Evolutionary conservation across 2,113 vertebrate species (phyloP).

Genomic region (Cyrtonyx montezumae): DNA sequence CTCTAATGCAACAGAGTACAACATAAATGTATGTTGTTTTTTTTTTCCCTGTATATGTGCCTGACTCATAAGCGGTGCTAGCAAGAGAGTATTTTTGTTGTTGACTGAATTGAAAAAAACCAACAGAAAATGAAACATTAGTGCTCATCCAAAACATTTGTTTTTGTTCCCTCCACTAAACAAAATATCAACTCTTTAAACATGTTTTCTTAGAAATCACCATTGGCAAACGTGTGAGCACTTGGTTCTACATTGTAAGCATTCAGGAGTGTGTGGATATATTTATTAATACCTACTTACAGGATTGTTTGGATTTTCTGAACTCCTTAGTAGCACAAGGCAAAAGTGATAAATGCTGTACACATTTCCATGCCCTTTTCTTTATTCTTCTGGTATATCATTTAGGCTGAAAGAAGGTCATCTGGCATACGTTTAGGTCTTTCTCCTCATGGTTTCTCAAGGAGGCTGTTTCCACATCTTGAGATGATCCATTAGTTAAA

Average conservation of each 20-base stretch:
- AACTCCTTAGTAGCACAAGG: background rate
- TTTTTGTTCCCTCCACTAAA: conserved; percentile 23
- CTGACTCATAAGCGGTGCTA: background rate
- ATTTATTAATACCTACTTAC: background rate
- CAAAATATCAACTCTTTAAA: conserved; percentile 27
- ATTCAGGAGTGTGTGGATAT: background rate
- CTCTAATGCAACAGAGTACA: background rate
- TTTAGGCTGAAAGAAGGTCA: background rate
- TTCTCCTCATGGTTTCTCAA: background rate
- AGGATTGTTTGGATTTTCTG: background rate
- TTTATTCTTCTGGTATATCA: background rate
- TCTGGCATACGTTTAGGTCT: background rate
- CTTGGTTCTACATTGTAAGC: background rate
- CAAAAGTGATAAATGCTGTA: background rate
- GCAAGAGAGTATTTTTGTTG: conserved; percentile 8
- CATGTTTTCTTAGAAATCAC: conserved; percentile 20
- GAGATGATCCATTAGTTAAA: background rate
- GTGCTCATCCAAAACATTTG: conserved; percentile 33
- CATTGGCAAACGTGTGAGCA: background rate
- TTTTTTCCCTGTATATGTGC: background rate
- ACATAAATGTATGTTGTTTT: background rate
- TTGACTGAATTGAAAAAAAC: background rate
- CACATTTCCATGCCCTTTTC: background rate
- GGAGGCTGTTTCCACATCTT: background rate
- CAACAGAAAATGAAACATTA: conserved; percentile 26